Base-by-base conservation (phyloP, 2,888 invertebrate genomes). In the Amblyjoppa fuscipennis region DNA sequence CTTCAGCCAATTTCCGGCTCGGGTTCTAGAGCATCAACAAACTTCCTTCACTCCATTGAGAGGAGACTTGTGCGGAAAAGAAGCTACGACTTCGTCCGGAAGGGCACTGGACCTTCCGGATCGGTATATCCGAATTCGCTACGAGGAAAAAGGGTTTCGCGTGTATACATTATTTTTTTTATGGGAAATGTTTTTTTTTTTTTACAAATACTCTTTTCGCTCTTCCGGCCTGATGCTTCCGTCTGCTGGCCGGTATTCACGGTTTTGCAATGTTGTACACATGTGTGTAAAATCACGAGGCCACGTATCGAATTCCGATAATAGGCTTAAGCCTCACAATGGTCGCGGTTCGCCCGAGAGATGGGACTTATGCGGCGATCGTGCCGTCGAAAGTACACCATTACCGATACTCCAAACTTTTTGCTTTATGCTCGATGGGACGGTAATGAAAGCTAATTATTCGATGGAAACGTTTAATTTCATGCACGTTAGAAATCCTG, bases 1-100 rank as follows among this genome's bases (percentile, higher is more conserved):
- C 90, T 90, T 89, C 87, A 85, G 85, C 84, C 89, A 89, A 91
- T 90, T 91, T 91, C 89, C 89, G 87, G 85, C 70, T 71, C 80
- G 73, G 75, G 70, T 76, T 74, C 64, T 34, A 70, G 83, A 79
- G 41, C 68, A 79, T 51, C 69, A 49, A 73, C 66, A 68, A 66
- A 68, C 68, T 78, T 64, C 76, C 69, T 81, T 69, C 71, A 49
- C 61, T 28, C 71, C 56, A 41, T 49, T 64, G 69, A 28, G 61
- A 80, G 70, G 69, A 69, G 76, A 61, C 51, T 76, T 76, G 78
- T 81, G 68, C 51, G 69, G 74, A 73, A 74, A 28, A 77, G 41
- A 51, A 34, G n/a, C 64, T 69, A 81, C 68, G 51, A 81, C 77
- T 81, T 81, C 64, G 77, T 53, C 20, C 45, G 61, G 68, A 74